A percentile compares a stretch with the other conserved stretches of the same genome.
phyloP scores from a whole-genome alignment of 2,113 vertebrate species.

The Grantiella picta region DNA sequence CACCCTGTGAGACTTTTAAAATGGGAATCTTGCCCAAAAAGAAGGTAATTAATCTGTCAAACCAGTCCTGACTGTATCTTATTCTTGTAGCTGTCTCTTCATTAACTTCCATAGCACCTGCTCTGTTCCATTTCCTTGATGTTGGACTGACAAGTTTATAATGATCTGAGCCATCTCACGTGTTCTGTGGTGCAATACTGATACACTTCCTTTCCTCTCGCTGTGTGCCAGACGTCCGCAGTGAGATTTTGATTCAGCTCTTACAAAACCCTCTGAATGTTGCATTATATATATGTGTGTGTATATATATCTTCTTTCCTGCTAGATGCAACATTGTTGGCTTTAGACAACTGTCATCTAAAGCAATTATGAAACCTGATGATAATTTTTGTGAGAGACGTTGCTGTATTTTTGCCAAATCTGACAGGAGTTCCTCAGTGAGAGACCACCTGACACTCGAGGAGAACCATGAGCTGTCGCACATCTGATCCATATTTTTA shows the following conservation, averaged over 20 bases:
- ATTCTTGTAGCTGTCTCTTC: background rate
- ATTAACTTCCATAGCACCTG: background rate
- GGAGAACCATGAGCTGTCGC: fast-evolving
- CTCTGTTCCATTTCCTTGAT: background rate
- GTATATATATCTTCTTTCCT: background rate
- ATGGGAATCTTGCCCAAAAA: background rate
- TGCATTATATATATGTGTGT: background rate
- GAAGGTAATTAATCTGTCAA: background rate
- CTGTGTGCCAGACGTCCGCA: background rate
- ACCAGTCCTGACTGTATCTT: background rate
- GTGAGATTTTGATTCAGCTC: background rate
- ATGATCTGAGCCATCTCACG: background rate
- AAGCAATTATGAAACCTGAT: fast-evolving
- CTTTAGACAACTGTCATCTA: background rate
- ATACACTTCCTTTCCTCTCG: background rate
- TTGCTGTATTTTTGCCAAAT: background rate
- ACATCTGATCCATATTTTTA: fast-evolving
- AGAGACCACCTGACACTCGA: fast-evolving
- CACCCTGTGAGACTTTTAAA: background rate
- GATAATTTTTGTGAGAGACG: fast-evolving
- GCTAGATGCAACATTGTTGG: background rate
- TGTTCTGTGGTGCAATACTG: background rate
- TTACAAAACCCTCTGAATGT: background rate
- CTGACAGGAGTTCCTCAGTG: background rate
- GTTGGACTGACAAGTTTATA: background rate